These are phyloP conservation scores for Euphydryas editha DNA, from an alignment of 2,888 invertebrate genomes.

Conservation along the genomic window DNA sequence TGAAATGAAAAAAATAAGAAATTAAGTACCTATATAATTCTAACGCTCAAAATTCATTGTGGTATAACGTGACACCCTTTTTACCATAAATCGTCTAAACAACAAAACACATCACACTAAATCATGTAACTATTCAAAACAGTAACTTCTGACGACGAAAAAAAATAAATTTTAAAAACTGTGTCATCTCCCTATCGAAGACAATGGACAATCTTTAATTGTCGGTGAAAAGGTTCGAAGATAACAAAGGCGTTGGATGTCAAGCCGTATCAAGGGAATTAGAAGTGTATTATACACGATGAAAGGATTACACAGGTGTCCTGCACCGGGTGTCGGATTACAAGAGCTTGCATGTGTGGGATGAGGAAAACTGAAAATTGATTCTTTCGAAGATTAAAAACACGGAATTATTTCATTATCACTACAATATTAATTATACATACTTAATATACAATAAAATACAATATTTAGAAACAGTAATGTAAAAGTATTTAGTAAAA, in stretches of 20 bases:
- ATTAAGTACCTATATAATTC: constrained; percentile 45
- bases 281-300: constrained; percentile 77
- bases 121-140: constrained; percentile 79
- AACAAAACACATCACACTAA: constrained; percentile 71
- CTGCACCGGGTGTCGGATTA: constrained; percentile 53
- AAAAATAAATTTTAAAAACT: constrained; percentile 61
- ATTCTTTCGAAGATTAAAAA: background rate
- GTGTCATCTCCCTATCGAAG: constrained; percentile 75
- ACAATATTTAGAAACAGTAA: background rate
- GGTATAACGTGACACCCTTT: constrained; percentile 59
- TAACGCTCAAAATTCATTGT: constrained; percentile 48
- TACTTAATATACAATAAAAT: background rate
- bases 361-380: background rate
- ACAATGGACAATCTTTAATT: constrained; percentile 75
- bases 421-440: background rate
- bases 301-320: constrained; percentile 83
- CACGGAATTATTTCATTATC: background rate
- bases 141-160: constrained; percentile 61
- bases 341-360: constrained; percentile 20
- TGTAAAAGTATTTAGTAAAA: background rate
- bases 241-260: constrained; percentile 78
- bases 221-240: constrained; percentile 66
- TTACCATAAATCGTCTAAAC: constrained; percentile 73
- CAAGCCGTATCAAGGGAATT: constrained; percentile 81
- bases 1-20: background rate